phyloP scores from a whole-genome alignment of 2,888 invertebrate genomes.

The Cancer borealis region DNA sequence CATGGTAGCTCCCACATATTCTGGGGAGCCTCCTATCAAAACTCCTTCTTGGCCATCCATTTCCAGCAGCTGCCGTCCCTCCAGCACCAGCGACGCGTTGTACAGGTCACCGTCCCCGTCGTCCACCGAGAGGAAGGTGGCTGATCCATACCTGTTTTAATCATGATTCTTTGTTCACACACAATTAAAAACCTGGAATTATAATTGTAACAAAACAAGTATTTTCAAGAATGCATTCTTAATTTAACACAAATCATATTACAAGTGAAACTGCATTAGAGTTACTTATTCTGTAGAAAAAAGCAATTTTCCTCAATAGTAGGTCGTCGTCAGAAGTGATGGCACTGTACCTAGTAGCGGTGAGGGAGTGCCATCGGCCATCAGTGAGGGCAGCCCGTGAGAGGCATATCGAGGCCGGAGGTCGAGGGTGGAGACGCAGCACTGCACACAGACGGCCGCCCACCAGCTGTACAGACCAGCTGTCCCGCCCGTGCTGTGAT shows the following conservation, averaged over 20 bases:
- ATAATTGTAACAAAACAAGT: too few species aligned
- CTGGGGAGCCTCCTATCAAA: constrained; percentile 64
- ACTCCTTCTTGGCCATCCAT: constrained; percentile 65
- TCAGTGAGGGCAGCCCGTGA: constrained; percentile 63
- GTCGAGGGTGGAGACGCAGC: constrained; percentile 69
- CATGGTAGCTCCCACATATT: constrained; percentile 46
- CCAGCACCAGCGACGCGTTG: constrained; percentile 64
- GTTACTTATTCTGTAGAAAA: too few species aligned
- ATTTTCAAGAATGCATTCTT: too few species aligned
- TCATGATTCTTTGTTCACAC: background rate
- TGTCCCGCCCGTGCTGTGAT: constrained; percentile 73
- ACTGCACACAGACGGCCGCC: constrained; percentile 65
- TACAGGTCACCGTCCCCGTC: constrained; percentile 67
- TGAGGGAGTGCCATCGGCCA: constrained; percentile 71
- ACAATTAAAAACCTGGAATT: too few species aligned
- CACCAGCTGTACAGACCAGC: constrained; percentile 61
- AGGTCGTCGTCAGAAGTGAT: background rate
- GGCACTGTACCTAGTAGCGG: constrained; percentile 64
- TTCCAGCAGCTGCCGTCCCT: constrained; percentile 58
- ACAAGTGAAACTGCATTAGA: too few species aligned
- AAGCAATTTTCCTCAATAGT: too few species aligned
- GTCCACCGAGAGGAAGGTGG: constrained; percentile 59
- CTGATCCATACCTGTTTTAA: constrained; percentile 40
- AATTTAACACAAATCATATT: too few species aligned
- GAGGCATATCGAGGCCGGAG: constrained; percentile 62